Conservation (phyloP, 2,797 vertebrate genomes). For the Erethizon dorsatum region DNA sequence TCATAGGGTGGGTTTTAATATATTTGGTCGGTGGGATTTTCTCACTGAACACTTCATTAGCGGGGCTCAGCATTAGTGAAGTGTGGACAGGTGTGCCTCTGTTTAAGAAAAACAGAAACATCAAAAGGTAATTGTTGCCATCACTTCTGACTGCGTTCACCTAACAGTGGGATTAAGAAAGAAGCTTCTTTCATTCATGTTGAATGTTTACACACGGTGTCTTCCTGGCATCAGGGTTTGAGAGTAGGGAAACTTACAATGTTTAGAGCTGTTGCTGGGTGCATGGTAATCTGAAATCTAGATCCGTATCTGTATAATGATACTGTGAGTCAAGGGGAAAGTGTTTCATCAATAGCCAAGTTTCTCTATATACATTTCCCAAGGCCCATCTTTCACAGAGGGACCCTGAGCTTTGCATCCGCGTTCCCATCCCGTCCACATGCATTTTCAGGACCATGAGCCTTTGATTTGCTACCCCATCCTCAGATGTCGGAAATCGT, state of each 20-base stretch:
- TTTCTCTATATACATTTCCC: background rate
- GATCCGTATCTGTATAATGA: background rate
- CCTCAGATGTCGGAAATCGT: conserved; percentile 76
- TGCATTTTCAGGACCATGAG: conserved; percentile 46
- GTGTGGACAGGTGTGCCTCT: conserved; percentile 78
- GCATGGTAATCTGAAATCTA: conserved; percentile 40
- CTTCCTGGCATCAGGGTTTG: background rate
- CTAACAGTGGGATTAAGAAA: conserved; percentile 20
- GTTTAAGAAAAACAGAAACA: conserved; percentile 78
- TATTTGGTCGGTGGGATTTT: conserved; percentile 74
- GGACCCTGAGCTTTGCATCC: conserved; percentile 27
- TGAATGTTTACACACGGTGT: conserved; percentile 31
- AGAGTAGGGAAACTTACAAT: conserved; percentile 37
- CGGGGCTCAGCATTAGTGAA: conserved; percentile 77
- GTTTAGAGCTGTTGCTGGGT: conserved; percentile 9
- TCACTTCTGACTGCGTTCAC: background rate
- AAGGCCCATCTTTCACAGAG: background rate
- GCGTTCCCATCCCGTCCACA: conserved; percentile 9
- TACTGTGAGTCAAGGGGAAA: background rate
- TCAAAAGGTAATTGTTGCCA: conserved; percentile 64
- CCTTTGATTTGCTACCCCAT: conserved; percentile 64
- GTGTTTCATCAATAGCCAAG: conserved; percentile 20
- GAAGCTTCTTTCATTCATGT: background rate
- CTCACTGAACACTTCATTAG: conserved; percentile 86
- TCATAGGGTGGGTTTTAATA: conserved; percentile 68